Conservation (phyloP, 2,113 vertebrate species). For the Xerus inauris region DNA sequence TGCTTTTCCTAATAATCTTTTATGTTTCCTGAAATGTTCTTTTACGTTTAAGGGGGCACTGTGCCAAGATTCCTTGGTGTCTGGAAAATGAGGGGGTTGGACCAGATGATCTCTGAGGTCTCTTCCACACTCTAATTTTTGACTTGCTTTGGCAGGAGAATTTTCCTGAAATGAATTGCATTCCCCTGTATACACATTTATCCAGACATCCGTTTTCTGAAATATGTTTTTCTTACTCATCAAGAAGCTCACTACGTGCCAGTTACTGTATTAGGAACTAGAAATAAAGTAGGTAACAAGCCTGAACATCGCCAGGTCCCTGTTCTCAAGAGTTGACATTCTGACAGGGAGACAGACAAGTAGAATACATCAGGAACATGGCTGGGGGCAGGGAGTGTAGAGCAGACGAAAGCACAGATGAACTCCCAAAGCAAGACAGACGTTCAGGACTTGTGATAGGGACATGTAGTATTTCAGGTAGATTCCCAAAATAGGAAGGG, state of each 20-base stretch:
- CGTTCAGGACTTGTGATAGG: not conserved
- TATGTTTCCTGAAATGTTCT: not conserved
- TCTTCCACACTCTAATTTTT: not conserved
- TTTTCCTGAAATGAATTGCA: conserved; percentile 33
- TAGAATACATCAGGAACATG: not conserved
- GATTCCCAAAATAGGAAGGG: not conserved
- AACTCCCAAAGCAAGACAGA: not conserved
- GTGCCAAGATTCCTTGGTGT: conserved; percentile 57
- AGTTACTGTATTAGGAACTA: not conserved
- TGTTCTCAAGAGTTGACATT: not conserved
- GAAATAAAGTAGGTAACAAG: not conserved
- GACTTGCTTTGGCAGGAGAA: conserved; percentile 32
- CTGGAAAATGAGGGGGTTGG: conserved; percentile 43
- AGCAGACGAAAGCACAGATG: too few relatives aligned
- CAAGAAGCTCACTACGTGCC: not conserved
- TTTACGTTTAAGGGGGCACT: conserved; percentile 14
- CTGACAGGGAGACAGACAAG: not conserved
- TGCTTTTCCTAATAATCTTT: conserved; percentile 47
- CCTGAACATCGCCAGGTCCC: not conserved
- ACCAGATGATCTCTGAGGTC: conserved; percentile 45
- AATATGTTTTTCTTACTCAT: not conserved
- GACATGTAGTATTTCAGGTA: not conserved
- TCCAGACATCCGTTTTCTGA: not conserved
- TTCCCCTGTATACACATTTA: not conserved
- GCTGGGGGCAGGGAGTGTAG: too few relatives aligned